A percentile compares a stretch with the other conserved stretches of the same genome.
phyloP scores from a whole-genome alignment of 2,113 vertebrate species.

The Bubo blakistoni region DNA sequence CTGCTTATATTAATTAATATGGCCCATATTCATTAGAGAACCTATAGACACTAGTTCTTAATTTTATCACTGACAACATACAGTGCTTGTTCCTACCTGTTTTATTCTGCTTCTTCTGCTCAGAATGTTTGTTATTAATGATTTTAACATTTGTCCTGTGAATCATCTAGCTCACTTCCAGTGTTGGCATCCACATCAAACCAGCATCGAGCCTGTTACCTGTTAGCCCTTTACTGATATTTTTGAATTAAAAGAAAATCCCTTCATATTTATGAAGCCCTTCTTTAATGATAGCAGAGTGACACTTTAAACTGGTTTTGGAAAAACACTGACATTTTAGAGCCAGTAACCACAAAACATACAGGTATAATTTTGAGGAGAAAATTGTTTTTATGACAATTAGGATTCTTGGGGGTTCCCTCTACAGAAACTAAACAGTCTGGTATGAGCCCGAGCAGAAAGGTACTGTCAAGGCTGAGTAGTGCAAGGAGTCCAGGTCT shows the following conservation, averaged over 20 bases:
- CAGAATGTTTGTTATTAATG: neutral
- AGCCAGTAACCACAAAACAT: neutral
- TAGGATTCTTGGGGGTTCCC: neutral
- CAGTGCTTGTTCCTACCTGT: neutral
- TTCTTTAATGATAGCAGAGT: neutral
- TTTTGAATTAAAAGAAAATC: neutral
- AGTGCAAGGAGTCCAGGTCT: neutral
- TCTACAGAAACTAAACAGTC: neutral
- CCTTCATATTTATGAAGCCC: neutral
- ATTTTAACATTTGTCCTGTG: neutral
- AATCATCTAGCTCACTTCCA: neutral
- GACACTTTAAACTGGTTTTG: neutral
- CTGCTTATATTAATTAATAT: neutral
- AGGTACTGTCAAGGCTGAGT: neutral
- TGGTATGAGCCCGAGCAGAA: neutral
- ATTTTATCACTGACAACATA: neutral
- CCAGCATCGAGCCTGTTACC: fast-evolving
- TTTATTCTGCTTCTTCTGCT: neutral
- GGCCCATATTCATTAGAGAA: neutral
- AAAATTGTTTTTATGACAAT: neutral
- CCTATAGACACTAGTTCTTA: fast-evolving
- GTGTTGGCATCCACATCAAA: neutral
- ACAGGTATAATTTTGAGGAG: neutral
- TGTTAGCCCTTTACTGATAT: neutral
- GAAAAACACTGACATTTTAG: neutral